A percentile compares a stretch with the other conserved stretches of the same genome.
Evolutionary conservation across 2,888 invertebrate species (phyloP).

Genomic region (Trichogramma evanescens): DNA sequence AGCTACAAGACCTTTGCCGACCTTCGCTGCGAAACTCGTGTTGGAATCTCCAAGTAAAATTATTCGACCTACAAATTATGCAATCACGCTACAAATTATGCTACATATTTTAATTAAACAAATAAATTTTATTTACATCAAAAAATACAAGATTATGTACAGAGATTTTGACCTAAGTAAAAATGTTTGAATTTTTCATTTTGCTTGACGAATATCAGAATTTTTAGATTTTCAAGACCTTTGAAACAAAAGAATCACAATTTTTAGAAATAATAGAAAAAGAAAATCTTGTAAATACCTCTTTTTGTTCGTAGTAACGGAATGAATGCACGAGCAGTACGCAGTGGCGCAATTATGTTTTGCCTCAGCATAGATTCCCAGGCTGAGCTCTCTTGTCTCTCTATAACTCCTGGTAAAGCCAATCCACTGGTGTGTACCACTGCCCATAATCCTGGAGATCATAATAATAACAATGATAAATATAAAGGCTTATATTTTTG

Average conservation of each 20-base stretch:
- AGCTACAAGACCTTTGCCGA: conserved; percentile 52
- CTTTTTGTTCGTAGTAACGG: conserved; percentile 57
- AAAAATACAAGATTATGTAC: no score
- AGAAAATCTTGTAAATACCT: conserved; percentile 32
- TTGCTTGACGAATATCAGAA: no score
- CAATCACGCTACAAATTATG: neutral
- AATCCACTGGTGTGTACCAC: conserved; percentile 78
- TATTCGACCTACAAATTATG: conserved; percentile 33
- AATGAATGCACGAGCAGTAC: conserved; percentile 70
- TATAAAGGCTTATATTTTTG: no score
- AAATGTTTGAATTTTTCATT: no score
- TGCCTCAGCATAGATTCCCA: conserved; percentile 66
- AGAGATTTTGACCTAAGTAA: no score
- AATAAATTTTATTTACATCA: no score
- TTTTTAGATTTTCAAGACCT: no score
- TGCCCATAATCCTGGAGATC: conserved; percentile 65
- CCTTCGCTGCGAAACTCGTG: conserved; percentile 45
- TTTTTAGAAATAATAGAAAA: neutral
- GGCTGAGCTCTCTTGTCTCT: conserved; percentile 61
- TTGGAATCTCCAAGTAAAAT: conserved; percentile 37
- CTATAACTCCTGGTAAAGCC: conserved; percentile 63
- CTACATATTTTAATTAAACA: no score
- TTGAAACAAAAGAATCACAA: no score
- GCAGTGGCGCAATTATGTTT: conserved; percentile 65
- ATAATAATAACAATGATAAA: no score